Percentiles rank a stretch among this genome's conserved stretches.
Evolutionary conservation across 2,888 invertebrate species (phyloP).

Genomic region (Zelleria hepariella): DNA sequence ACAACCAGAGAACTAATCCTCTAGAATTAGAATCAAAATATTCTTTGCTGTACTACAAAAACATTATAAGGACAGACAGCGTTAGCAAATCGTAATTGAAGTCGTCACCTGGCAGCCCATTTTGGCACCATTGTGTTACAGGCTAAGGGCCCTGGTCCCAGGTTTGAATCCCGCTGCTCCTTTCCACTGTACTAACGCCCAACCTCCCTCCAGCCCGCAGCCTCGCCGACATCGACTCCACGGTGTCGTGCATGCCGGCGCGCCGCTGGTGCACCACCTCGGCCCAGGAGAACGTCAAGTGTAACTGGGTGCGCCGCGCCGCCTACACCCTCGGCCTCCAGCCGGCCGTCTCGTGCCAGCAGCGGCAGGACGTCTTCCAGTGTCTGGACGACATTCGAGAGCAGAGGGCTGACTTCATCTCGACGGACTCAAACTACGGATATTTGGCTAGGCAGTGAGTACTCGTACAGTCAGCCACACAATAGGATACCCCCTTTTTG

Average conservation of each 20-base stretch:
- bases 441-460: slow-evolving; percentile 75
- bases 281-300: slow-evolving; percentile 69
- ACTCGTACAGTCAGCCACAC: too few relatives aligned
- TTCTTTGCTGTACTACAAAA: too few relatives aligned
- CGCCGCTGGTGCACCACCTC: slow-evolving; percentile 76
- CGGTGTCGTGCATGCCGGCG: slow-evolving; percentile 36
- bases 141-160: too few relatives aligned
- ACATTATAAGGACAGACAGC: too few relatives aligned
- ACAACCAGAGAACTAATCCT: too few relatives aligned
- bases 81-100: too few relatives aligned
- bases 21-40: too few relatives aligned
- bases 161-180: too few relatives aligned
- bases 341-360: slow-evolving; percentile 69
- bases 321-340: slow-evolving; percentile 72
- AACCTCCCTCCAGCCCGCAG: slow-evolving; percentile 35
- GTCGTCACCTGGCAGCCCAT: too few relatives aligned
- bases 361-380: slow-evolving; percentile 49
- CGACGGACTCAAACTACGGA: slow-evolving; percentile 75
- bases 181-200: background rate
- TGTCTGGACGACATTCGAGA: slow-evolving; percentile 69
- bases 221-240: slow-evolving; percentile 29
- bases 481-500: too few relatives aligned
- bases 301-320: slow-evolving; percentile 71
- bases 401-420: slow-evolving; percentile 69
- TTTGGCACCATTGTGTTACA: too few relatives aligned